Percentiles rank a stretch among this genome's conserved stretches.
Evolutionary conservation across 2,888 invertebrate species (phyloP).

Genomic region (Chydorus sphaericus): DNA sequence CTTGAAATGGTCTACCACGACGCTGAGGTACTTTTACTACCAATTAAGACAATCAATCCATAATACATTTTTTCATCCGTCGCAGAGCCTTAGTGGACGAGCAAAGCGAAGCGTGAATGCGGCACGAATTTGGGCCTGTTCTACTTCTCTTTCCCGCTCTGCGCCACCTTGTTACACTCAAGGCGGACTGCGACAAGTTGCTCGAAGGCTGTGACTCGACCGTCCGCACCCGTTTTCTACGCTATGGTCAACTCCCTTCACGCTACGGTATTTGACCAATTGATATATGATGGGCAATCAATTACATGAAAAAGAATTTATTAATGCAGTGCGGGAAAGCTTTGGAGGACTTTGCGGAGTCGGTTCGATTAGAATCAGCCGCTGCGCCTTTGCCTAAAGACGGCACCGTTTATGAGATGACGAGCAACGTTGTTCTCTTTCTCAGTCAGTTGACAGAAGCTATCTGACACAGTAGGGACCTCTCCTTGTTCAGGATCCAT

Average conservation of each 20-base stretch:
- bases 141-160: constrained; percentile 67
- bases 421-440: constrained; percentile 85
- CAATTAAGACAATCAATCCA: neutral
- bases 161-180: constrained; percentile 56
- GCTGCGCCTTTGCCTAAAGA: constrained; percentile 79
- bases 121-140: constrained; percentile 65
- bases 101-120: constrained; percentile 58
- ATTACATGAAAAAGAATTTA: neutral
- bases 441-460: constrained; percentile 69
- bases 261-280: constrained; percentile 50
- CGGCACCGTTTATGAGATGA: constrained; percentile 94
- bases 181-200: constrained; percentile 65
- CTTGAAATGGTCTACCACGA: constrained; percentile 71
- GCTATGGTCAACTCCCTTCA: constrained; percentile 57
- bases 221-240: constrained; percentile 51
- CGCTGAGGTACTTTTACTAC: constrained; percentile 48
- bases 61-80: constrained; percentile 20
- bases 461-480: constrained; percentile 58
- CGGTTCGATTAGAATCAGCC: constrained; percentile 51
- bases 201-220: constrained; percentile 54
- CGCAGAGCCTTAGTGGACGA: constrained; percentile 51
- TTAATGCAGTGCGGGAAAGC: constrained; percentile 56
- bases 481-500: constrained; percentile 37
- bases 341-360: constrained; percentile 83
- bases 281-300: too few relatives aligned